A percentile compares a stretch with the other conserved stretches of the same genome.
Conservation (phyloP, 2,797 vertebrate species). For the Poeciliopsis paucimaculata region DNA sequence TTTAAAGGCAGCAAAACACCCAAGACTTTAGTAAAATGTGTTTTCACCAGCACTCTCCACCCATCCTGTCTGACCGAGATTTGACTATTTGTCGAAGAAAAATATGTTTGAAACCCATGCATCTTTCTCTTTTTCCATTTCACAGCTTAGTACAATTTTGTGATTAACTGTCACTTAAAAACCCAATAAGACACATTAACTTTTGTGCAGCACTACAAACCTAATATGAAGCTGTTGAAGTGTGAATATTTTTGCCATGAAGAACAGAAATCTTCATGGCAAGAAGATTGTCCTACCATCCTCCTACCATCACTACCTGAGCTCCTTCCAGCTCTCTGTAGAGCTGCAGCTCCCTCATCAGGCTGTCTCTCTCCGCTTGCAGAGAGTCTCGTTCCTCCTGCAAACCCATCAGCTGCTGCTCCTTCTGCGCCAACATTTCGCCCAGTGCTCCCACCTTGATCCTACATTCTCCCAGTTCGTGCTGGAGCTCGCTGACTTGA, state of each 20-base stretch:
- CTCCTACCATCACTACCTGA: slow-evolving; percentile 46
- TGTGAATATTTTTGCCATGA: not conserved
- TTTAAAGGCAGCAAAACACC: not conserved
- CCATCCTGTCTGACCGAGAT: not conserved
- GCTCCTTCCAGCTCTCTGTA: slow-evolving; percentile 51
- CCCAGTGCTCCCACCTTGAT: slow-evolving; percentile 63
- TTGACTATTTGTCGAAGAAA: not conserved
- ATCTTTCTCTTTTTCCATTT: not conserved
- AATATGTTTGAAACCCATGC: not conserved
- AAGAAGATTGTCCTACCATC: no score
- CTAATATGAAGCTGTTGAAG: not conserved
- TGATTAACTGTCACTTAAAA: not conserved
- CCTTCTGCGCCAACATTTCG: slow-evolving; percentile 77
- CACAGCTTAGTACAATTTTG: not conserved
- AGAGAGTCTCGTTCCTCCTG: slow-evolving; percentile 55
- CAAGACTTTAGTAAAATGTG: not conserved
- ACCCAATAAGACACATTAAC: not conserved
- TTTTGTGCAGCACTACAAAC: not conserved
- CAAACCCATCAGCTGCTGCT: slow-evolving; percentile 67
- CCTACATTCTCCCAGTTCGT: slow-evolving; percentile 51
- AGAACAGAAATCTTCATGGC: not conserved
- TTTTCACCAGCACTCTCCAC: not conserved
- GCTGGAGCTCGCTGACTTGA: slow-evolving; percentile 44
- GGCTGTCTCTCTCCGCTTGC: slow-evolving; percentile 60
- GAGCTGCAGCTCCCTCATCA: slow-evolving; percentile 64